Base-by-base conservation (phyloP, 2,113 vertebrate species). In the Cynoglossus semilaevis region DNA sequence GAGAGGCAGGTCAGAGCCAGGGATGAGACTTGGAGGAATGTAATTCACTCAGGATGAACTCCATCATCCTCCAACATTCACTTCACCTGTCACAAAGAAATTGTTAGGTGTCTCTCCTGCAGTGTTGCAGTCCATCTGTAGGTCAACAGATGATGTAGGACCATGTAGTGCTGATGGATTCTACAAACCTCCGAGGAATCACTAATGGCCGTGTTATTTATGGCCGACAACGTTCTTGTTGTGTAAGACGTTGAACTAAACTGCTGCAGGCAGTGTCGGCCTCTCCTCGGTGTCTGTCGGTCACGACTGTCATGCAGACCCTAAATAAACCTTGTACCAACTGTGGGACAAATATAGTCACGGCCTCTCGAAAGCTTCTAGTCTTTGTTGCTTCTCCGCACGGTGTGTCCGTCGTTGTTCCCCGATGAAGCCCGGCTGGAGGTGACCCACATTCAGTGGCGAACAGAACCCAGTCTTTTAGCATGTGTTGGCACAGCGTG, bases 1-100 rank as follows among this genome's bases (percentile, higher is more conserved):
- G 22, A 76, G 51, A 70, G 59, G 65, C 79, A 86, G 84, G 84
- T 84, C 82, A 83, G 61, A 16, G 44, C 49, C 36, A 40, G 71
- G 45, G 77, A 77, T 76, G 72, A 67, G 63, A 40, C 60, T 42
- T 43, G 44, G 22, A 74, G 64, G 69, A 85, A 77, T 79, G 74
- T 56, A 73, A 37, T 43, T 64, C 59, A 60, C 40, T 51, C 50
- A 35, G 13, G 40, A 63, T 60, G 62, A 70, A 66, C 75, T 55
- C 60, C 62, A 51, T 51, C 59, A 67, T 73, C 42, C 19, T 58
- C 48, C 66, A 38, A 10, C 51, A 60, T 40, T 58, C n/a, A 15
- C 36, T 76, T 36, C 35, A 63, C 5, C 4, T 17, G 19, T 43
- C 66, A 35, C 51, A 46, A 37, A 80, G 48, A 19, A 47, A 47